phyloP scores from a whole-genome alignment of 1,140 invertebrate genomes.

The Dendroctonus ponderosae region DNA sequence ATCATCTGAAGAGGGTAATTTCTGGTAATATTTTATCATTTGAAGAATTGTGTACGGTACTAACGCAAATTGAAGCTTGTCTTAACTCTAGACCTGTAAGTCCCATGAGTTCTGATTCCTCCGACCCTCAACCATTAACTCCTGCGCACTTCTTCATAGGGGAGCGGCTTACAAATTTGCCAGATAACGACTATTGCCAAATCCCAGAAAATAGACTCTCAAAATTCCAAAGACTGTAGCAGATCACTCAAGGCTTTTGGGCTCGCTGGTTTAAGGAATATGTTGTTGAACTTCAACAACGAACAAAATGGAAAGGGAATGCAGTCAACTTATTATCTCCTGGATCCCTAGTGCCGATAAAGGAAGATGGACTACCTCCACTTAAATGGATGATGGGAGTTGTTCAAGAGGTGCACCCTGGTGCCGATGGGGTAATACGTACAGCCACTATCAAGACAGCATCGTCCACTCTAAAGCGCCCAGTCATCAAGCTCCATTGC shows the following conservation, averaged over 20 bases:
- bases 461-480: no score
- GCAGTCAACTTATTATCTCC: neutral
- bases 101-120: neutral
- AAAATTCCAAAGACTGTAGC: conserved; percentile 8
- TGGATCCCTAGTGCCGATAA: conserved; percentile 26
- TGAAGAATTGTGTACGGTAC: neutral
- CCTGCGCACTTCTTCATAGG: no score
- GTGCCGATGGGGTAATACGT: conserved; percentile 6
- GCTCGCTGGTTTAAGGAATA: conserved; percentile 37
- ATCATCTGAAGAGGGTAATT: neutral
- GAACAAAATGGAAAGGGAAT: conserved; percentile 29
- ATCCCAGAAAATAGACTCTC: conserved; percentile 9
- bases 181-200: no score
- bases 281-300: conserved; percentile 30
- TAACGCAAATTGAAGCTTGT: neutral
- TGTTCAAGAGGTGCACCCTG: neutral
- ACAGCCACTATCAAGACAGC: no score
- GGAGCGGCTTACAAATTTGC: no score
- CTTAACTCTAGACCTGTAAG: neutral
- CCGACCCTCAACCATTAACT: no score
- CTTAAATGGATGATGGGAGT: conserved; percentile 11
- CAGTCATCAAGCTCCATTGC: no score
- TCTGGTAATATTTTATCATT: neutral
- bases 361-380: conserved; percentile 29
- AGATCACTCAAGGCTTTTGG: conserved; percentile 19